Base-by-base conservation (phyloP, 1,140 invertebrate genomes). In the Drosophila sproati region DNA sequence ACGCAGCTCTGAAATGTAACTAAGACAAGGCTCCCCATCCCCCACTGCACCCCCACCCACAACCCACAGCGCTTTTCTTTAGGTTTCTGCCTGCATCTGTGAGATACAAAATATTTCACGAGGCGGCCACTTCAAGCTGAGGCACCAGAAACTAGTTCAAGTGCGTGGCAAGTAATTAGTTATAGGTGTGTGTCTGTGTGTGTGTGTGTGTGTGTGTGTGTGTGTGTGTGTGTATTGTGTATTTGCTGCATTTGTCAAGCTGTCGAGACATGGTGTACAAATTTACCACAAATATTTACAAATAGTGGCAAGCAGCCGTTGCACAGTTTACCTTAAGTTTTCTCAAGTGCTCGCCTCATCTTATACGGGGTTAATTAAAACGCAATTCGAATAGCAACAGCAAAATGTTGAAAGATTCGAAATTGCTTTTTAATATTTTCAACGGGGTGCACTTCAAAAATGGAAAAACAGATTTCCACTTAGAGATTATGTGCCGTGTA, bases 401-500 rank as follows among this genome's bases (percentile, higher is more conserved):
- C 43, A 62, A 43, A 55, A 61, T 41, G 70, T 28, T 66, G 67
- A 57, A 69, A 78, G 63, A 83, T 80, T 66, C 35, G 57, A 77
- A 85, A 85, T 85, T 68, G 82, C 73, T 80, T 85, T 85, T 85
- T 85, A 85, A 85, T 85, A 85, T 85, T 85, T 81, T 85, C 81
- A 77, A 80, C 79, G 71, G 34, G 0, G 64, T 2, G 72, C 59
- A 56, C 57, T 66, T 50, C 54, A 64, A 41, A 52, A 31, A 52
- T 45, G 54, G 52, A 47, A 47, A 61, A 70, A 61, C 56, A 72
- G 80, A 82, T 82, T 82, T 82, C 80, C 71, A 78, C 80, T 82
- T 57, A 68, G 12, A 82, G 80, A 82, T 82, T 78, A 82, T 20
- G 29, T 34, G 2, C 6, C 7, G 28, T 28, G 29, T 51, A 52